Base-by-base conservation (phyloP, 1,140 invertebrate species). In the Sitophilus oryzae region DNA sequence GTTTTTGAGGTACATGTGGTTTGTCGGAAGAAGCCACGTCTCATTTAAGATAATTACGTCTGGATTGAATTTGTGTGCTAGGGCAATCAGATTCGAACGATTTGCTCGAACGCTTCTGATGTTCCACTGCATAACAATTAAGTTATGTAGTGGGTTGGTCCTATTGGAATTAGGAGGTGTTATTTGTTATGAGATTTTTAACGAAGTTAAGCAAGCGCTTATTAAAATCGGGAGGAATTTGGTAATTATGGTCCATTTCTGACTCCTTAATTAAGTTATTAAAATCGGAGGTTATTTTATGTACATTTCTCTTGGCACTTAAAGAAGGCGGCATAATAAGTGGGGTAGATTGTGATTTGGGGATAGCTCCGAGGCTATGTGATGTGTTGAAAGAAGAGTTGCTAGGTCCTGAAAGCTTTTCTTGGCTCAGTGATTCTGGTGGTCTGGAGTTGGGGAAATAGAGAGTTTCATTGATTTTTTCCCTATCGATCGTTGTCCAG, bases 121-220 rank as follows among this genome's bases (percentile, higher is more conserved):
- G 30, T 55, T 55, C 52, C 44, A 55, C 19, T 55, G 52, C 19
- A 55, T 15, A 23, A 48, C 40, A 14, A 48, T 55, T 5, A 53
- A 37, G 1, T 36, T 16, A n/a, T 9, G 22, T 20, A 9, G 19
- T 9, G 8, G 19, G 14, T 3, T 44, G 15, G 3, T 9, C 15
- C 19, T 44, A 22, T 18, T 9, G 19, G 10, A 20, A 20, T 44
- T 44, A 20, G 19, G 20, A 20, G 19, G 22, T 20, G 5, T 20
- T 21, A 8, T 44, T 20, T 21, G 3, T 4, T 44, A 16, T 20
- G 19, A 3, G 23, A 8, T 43, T 3, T 18, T 43, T 9, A 20
- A 43, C 22, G 8, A 43, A 21, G 20, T 43, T n/a, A n/a, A n/a
- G n/a, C n/a, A n/a, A n/a, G n/a, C n/a, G n/a, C n/a, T n/a, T n/a